A percentile compares a stretch with the other conserved stretches of the same genome.
phyloP scores from a whole-genome alignment of 1,140 invertebrate genomes.

The Bicyclus anynana region DNA sequence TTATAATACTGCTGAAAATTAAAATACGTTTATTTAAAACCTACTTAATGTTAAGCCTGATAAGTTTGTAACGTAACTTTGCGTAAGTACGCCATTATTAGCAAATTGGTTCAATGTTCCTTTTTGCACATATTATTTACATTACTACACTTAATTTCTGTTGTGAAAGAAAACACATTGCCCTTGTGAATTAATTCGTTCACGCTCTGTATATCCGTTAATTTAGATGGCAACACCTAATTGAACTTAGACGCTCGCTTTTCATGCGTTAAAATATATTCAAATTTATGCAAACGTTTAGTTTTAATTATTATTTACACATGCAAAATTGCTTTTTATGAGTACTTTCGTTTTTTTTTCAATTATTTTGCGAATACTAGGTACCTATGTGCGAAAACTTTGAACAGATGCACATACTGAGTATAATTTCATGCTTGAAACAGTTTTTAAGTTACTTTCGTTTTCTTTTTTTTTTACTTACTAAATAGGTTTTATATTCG shows the following conservation, averaged over 20 bases:
- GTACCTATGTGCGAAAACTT: neutral
- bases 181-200: constrained; percentile 14
- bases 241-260: neutral
- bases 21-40: too few species aligned
- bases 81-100: too few species aligned
- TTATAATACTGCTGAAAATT: too few species aligned
- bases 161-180: constrained; percentile 12
- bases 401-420: too few species aligned
- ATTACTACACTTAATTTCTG: constrained; percentile 2
- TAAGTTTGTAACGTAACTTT: too few species aligned
- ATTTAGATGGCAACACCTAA: neutral
- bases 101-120: neutral
- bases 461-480: too few species aligned
- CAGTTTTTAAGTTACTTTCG: too few species aligned
- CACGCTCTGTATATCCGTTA: constrained; percentile 15
- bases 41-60: too few species aligned
- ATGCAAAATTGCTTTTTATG: neutral
- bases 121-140: constrained; percentile 3
- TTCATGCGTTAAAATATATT: constrained; percentile 3
- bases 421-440: too few species aligned
- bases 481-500: too few species aligned
- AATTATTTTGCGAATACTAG: neutral
- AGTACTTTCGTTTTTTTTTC: neutral
- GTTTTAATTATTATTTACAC: neutral
- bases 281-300: neutral